A percentile compares a stretch with the other conserved stretches of the same genome.
Evolutionary conservation across 2,888 invertebrate species (phyloP).

Genomic region (Drosophila nr. perissopoda): DNA sequence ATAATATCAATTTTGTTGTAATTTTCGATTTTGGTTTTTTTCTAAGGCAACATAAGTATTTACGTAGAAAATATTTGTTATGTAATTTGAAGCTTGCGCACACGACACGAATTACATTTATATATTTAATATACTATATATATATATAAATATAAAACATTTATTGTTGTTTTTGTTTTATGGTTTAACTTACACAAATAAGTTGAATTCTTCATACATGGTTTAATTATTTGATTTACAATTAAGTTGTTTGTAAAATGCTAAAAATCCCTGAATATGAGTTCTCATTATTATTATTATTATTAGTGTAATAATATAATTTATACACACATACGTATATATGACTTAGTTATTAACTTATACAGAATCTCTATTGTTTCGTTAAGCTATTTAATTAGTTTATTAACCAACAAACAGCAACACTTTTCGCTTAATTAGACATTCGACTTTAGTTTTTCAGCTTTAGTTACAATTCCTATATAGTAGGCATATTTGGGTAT

Average conservation of each 20-base stretch:
- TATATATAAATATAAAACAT: slow-evolving; percentile 70
- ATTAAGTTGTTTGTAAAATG: slow-evolving; percentile 78
- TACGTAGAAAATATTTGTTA: slow-evolving; percentile 26
- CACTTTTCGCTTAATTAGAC: slow-evolving; percentile 55
- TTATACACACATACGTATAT: slow-evolving; percentile 54
- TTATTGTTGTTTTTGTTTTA: slow-evolving; percentile 29
- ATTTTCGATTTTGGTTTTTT: slow-evolving; percentile 8
- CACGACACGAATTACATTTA: slow-evolving; percentile 47
- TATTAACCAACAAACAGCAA: slow-evolving; percentile 63
- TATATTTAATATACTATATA: slow-evolving; percentile 22
- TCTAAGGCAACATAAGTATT: slow-evolving; percentile 64
- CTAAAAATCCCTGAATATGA: slow-evolving; percentile 85
- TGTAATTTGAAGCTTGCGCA: slow-evolving; percentile 60
- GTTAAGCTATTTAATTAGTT: slow-evolving; percentile 45
- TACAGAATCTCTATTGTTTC: slow-evolving; percentile 37
- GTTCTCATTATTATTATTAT: slow-evolving; percentile 66
- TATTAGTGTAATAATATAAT: slow-evolving; percentile 48
- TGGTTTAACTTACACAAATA: slow-evolving; percentile 37
- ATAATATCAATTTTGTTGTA: slow-evolving; percentile 59
- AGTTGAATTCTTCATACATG: slow-evolving; percentile 49
- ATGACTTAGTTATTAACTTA: slow-evolving; percentile 59
- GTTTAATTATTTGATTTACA: slow-evolving; percentile 50
- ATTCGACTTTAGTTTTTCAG: slow-evolving; percentile 16
- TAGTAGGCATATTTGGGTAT: slow-evolving; percentile 19
- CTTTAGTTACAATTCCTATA: slow-evolving; percentile 54